Conservation (phyloP, 2,888 invertebrate species). For the Melanotus villosus region DNA sequence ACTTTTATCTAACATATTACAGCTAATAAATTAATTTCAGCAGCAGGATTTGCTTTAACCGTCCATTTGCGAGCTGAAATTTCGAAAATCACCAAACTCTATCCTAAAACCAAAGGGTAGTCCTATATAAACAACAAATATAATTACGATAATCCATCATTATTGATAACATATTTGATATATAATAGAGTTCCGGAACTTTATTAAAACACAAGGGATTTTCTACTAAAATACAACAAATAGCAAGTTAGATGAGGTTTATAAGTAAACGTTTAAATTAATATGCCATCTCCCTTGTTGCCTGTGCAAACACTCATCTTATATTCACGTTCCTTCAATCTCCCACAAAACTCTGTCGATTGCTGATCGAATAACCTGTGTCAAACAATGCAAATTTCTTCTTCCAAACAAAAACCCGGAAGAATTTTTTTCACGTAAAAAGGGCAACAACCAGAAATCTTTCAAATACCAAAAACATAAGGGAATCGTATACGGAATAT, state of each 20-base stretch:
- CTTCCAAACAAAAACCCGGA: not conserved
- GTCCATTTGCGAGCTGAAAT: too few relatives aligned
- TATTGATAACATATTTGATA: too few relatives aligned
- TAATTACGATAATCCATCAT: too few relatives aligned
- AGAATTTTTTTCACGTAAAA: not conserved
- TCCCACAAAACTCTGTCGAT: not conserved
- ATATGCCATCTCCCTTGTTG: not conserved
- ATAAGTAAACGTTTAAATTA: slow-evolving; percentile 6
- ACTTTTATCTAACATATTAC: too few relatives aligned
- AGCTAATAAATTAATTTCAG: too few relatives aligned
- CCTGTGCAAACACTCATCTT: slow-evolving; percentile 2
- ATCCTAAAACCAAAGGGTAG: too few relatives aligned
- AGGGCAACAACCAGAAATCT: not conserved
- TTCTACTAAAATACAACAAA: not conserved
- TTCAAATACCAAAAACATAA: not conserved
- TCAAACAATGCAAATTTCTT: not conserved
- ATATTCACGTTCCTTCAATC: not conserved
- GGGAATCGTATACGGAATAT: slow-evolving; percentile 16
- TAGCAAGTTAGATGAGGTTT: not conserved
- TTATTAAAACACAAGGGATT: not conserved
- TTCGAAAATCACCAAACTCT: too few relatives aligned
- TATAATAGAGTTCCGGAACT: not conserved
- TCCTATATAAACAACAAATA: too few relatives aligned
- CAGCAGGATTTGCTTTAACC: too few relatives aligned
- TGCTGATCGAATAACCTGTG: slow-evolving; percentile 14